Evolutionary conservation across 2,797 vertebrate genomes (phyloP).

Genomic region (Mastacembelus armatus): DNA sequence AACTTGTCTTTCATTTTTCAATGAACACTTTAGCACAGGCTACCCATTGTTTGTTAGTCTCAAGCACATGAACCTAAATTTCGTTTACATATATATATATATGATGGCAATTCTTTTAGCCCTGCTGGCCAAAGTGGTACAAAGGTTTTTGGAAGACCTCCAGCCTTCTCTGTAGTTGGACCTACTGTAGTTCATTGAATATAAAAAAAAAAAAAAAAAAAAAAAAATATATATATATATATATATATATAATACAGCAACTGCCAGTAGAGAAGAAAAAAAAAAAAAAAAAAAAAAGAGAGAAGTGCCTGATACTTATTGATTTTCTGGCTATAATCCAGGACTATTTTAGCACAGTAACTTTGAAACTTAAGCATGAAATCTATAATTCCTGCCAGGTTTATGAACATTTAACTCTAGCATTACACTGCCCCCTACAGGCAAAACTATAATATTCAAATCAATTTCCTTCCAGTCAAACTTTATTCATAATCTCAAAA

Average conservation of each 20-base stretch:
- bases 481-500: constrained; percentile 71
- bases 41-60: no score
- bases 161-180: neutral
- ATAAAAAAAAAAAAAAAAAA: constrained; percentile 4
- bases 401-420: constrained; percentile 17
- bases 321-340: neutral
- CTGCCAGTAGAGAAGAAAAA: no score
- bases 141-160: no score
- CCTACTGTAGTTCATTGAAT: constrained; percentile 1
- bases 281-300: constrained; percentile 26
- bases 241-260: no score
- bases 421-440: constrained; percentile 74
- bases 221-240: no score
- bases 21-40: no score
- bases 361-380: constrained; percentile 11
- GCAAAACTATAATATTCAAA: constrained; percentile 23
- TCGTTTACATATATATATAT: no score
- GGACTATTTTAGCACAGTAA: neutral
- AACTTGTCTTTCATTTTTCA: no score
- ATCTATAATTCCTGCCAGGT: neutral
- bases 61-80: no score
- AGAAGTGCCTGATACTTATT: neutral
- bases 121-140: no score
- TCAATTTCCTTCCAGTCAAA: constrained; percentile 47
- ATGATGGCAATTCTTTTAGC: no score